Evolutionary conservation across 2,797 vertebrate genomes (phyloP).

Genomic region (Chromobotia macracanthus): DNA sequence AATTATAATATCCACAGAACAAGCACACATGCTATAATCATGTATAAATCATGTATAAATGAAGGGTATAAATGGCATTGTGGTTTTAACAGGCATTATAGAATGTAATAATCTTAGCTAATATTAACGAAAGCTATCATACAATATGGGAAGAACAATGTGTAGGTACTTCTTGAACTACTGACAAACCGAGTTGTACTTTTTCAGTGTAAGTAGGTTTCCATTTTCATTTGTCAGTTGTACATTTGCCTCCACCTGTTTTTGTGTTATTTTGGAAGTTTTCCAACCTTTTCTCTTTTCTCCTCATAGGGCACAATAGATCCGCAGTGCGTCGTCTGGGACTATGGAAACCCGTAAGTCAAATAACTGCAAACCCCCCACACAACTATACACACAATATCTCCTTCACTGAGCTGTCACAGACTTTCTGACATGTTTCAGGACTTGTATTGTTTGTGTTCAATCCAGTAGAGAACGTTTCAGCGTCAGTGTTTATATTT

Average conservation of each 20-base stretch:
- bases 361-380: slow-evolving; percentile 16
- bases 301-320: slow-evolving; percentile 88
- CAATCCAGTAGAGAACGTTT: slow-evolving; percentile 48
- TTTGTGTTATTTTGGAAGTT: slow-evolving; percentile 66
- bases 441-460: slow-evolving; percentile 39
- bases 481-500: slow-evolving; percentile 20
- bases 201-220: no score
- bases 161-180: no score
- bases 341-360: slow-evolving; percentile 93
- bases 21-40: not conserved
- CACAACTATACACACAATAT: slow-evolving; percentile 25
- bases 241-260: slow-evolving; percentile 56
- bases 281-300: slow-evolving; percentile 34
- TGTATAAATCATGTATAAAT: no score
- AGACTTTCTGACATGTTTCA: not conserved
- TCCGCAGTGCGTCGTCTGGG: slow-evolving; percentile 93
- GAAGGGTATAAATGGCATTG: not conserved
- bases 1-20: not conserved
- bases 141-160: no score
- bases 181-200: no score
- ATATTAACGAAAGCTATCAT: no score
- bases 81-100: not conserved
- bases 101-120: not conserved
- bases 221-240: no score
- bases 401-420: not conserved